Conservation (phyloP, 1,140 invertebrate species). For the Heliothis subflexa region DNA sequence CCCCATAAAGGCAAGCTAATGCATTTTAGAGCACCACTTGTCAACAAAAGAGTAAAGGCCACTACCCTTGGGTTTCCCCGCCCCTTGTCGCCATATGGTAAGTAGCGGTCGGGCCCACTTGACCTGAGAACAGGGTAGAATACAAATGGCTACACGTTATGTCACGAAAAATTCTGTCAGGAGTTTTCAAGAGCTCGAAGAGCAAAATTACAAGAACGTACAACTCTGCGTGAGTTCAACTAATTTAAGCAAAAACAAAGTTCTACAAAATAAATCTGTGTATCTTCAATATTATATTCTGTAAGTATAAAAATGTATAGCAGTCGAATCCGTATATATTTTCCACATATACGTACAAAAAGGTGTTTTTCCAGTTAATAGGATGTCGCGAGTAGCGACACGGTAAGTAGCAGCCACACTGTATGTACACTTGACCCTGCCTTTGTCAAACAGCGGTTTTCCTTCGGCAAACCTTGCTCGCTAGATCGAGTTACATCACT, state of each 20-base stretch:
- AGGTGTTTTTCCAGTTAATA: slow-evolving; percentile 7
- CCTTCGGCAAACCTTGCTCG: slow-evolving; percentile 32
- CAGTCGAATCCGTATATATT: background rate
- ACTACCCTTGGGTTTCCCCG: slow-evolving; percentile 19
- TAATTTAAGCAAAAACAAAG: no score
- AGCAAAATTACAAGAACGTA: no score
- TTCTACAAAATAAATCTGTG: no score
- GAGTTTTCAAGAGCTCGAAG: background rate
- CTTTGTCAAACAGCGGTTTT: slow-evolving; percentile 41
- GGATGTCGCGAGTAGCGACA: slow-evolving; percentile 18
- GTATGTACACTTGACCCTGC: slow-evolving; percentile 28
- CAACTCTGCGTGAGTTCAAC: no score
- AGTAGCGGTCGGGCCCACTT: background rate
- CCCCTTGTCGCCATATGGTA: slow-evolving; percentile 1
- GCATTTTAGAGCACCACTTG: slow-evolving; percentile 14
- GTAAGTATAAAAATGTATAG: background rate
- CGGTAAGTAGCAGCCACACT: slow-evolving; percentile 34
- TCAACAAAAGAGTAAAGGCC: slow-evolving; percentile 15
- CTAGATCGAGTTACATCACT: slow-evolving; percentile 42
- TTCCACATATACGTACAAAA: background rate
- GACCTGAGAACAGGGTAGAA: background rate
- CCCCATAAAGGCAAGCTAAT: background rate
- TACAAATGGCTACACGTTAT: background rate
- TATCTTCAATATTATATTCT: no score
- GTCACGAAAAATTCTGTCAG: background rate